Evolutionary conservation across 2,797 vertebrate genomes (phyloP).

Genomic region (Ispidina lecontei): DNA sequence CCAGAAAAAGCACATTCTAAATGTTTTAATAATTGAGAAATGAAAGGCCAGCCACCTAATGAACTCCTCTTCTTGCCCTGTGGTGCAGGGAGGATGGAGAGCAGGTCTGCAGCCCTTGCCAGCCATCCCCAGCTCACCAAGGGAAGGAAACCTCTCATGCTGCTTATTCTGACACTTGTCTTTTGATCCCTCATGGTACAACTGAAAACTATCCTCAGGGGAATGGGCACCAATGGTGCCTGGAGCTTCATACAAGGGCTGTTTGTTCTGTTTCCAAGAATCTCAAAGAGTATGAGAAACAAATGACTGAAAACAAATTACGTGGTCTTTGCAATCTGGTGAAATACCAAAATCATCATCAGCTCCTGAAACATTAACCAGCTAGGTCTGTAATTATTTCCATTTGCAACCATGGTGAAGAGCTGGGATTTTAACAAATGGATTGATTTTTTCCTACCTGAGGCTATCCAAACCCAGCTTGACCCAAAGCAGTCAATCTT

Average conservation of each 20-base stretch:
- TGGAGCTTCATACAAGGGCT: not conserved
- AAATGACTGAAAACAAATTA: slow-evolving; percentile 11
- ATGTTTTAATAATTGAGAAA: not conserved
- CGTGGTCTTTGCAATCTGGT: not conserved
- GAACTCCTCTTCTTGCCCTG: not conserved
- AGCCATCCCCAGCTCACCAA: not conserved
- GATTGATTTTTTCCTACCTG: not conserved
- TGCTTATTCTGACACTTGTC: not conserved
- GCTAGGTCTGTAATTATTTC: not conserved
- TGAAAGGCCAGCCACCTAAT: not conserved
- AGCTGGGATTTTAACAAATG: not conserved
- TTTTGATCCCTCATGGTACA: slow-evolving; percentile 2
- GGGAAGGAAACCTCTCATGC: not conserved
- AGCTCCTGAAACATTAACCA: not conserved
- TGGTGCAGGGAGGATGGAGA: not conserved
- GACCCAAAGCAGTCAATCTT: slow-evolving; percentile 59
- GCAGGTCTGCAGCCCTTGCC: not conserved
- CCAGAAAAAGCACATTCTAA: not conserved
- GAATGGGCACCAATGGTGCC: not conserved
- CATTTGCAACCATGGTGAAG: not conserved
- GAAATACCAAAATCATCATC: slow-evolving; percentile 22
- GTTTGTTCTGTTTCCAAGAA: slow-evolving; percentile 33
- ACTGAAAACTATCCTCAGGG: not conserved
- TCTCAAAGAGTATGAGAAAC: not conserved
- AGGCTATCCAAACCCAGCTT: slow-evolving; percentile 33